A percentile compares a stretch with the other conserved stretches of the same genome.
Evolutionary conservation across 2,888 invertebrate genomes (phyloP).

Genomic region (Deilephila elpenor): DNA sequence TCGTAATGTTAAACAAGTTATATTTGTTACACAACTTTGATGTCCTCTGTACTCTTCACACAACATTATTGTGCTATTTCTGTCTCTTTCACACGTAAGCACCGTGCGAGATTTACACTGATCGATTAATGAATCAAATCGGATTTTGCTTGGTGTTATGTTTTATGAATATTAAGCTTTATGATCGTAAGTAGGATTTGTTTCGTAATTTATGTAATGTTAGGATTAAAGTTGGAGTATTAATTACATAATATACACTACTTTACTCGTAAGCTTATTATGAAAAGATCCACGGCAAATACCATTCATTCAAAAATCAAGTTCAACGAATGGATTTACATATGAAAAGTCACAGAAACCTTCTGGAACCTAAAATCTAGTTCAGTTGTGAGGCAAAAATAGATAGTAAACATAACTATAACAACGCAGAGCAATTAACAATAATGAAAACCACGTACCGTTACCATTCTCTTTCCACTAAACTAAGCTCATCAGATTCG

Average conservation of each 20-base stretch:
- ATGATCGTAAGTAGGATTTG: neutral
- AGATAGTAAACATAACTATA: neutral
- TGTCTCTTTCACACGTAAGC: neutral
- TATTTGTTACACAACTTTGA: neutral
- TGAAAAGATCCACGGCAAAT: too few relatives aligned
- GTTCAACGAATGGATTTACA: too few relatives aligned
- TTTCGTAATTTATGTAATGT: neutral
- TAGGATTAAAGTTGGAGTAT: neutral
- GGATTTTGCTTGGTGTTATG: slow-evolving; percentile 6
- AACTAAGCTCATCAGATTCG: neutral
- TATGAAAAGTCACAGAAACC: too few relatives aligned
- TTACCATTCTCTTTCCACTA: neutral
- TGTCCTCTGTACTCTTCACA: slow-evolving; percentile 2
- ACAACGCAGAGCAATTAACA: neutral
- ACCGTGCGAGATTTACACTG: slow-evolving; percentile 4
- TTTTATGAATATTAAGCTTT: neutral
- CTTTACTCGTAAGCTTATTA: too few relatives aligned
- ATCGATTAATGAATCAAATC: slow-evolving; percentile 10
- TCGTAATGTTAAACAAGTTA: slow-evolving; percentile 2
- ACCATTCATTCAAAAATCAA: too few relatives aligned
- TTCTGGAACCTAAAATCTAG: too few relatives aligned
- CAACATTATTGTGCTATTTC: neutral
- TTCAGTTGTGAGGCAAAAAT: too few relatives aligned
- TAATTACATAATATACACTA: neutral
- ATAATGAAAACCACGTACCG: neutral